These are phyloP conservation scores for Uropetala carovei DNA, from an alignment of 2,888 invertebrate genomes.

Conservation along the genomic window DNA sequence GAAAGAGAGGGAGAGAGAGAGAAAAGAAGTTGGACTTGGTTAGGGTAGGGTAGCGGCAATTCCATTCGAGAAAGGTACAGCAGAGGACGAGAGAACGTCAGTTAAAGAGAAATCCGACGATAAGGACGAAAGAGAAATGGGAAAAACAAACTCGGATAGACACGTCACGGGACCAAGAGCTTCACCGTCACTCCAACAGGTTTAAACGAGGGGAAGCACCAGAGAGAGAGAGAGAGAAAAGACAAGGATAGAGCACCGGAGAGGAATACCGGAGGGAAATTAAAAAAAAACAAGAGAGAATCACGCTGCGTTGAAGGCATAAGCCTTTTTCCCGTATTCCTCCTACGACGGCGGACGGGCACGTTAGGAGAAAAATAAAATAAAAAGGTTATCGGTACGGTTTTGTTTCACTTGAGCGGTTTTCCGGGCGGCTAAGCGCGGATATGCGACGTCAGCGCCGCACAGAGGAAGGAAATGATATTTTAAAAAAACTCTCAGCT, in stretches of 20 bases:
- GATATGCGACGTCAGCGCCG: slow-evolving; percentile 25
- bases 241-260: neutral
- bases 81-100: too few relatives aligned
- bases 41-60: too few relatives aligned
- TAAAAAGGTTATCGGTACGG: slow-evolving; percentile 28
- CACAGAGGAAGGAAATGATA: slow-evolving; percentile 7
- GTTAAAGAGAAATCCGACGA: too few relatives aligned
- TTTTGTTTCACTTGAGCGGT: slow-evolving; percentile 22
- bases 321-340: neutral
- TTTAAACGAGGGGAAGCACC: slow-evolving; percentile 4
- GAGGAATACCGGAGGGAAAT: neutral
- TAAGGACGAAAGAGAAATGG: too few relatives aligned
- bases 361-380: neutral
- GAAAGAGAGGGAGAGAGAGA: neutral
- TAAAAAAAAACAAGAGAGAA: neutral
- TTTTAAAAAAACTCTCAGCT: neutral
- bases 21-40: too few relatives aligned
- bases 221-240: too few relatives aligned
- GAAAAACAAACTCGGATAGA: slow-evolving; percentile 51
- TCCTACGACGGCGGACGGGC: neutral
- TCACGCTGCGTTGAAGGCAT: neutral
- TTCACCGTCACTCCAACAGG: slow-evolving; percentile 19
- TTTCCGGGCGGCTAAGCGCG: slow-evolving; percentile 18
- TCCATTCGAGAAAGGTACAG: too few relatives aligned
- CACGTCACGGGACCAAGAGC: slow-evolving; percentile 48